Base-by-base conservation (phyloP, 2,113 vertebrate species). In the Formicarius rufipectus region DNA sequence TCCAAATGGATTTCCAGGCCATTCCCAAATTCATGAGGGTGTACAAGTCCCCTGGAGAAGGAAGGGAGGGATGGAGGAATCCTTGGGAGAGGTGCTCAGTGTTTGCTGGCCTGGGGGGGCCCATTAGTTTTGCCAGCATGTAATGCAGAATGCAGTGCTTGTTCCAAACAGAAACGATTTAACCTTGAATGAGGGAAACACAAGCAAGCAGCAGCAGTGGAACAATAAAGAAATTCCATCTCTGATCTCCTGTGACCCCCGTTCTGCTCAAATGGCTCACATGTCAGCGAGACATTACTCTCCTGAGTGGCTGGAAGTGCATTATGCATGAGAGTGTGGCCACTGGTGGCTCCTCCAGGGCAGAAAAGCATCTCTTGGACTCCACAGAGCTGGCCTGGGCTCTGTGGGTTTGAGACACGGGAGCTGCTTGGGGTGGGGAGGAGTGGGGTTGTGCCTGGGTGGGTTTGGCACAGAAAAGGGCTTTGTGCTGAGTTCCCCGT, bases 171-270 rank as follows among this genome's bases (percentile, higher is more conserved):
- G 89, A 75, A 96, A 67, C 64, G 31, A 66, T 87, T 96, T 96
- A 97, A 95, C 95, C 92, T 96, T 85, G 95, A 96, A 89, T 13
- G 55, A 89, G 77, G n/a, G 84, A 79, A 96, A 85, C 78, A 44
- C 75, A 63, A 22, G 24, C 42, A 93, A 87, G 87, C 90, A 90
- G 95, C 63, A 85, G 67, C 69, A 28, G 40, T 55, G 73, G 89
- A 93, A 84, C 82, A 94, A 83, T 47, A 53, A 81, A 96, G 87
- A 74, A 89, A 92, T 85, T 90, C 85, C 84, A 89, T 94, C 80
- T 31, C 62, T 50, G 85, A 71, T 92, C 89, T 86, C 25, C 53
- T 24, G 49, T 87, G 91, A 91, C 93, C 92, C 47, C n/a, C 27
- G 60, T 86, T 59, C 56, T 64, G 86, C 91, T 95, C 66, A 35